Conservation (phyloP, 2,797 vertebrate species). For the Lycodopsis pacificus region DNA sequence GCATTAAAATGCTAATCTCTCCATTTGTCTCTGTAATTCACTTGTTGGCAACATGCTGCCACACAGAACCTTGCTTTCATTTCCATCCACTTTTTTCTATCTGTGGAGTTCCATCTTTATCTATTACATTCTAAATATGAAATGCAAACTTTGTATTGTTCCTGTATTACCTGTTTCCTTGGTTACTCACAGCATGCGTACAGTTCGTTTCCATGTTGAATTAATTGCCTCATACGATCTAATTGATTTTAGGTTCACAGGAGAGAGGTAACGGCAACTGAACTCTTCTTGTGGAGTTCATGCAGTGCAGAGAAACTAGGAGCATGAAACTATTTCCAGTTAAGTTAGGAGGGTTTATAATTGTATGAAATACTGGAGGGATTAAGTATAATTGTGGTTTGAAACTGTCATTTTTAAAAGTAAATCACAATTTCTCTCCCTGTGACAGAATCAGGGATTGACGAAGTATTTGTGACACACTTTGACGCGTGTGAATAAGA, state of each 20-base stretch:
- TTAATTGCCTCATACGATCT: conserved; percentile 16
- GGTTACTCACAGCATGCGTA: neutral
- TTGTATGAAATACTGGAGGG: neutral
- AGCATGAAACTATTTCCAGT: conserved; percentile 7
- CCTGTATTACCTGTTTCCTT: conserved; percentile 3
- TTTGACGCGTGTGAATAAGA: conserved; percentile 2
- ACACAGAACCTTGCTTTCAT: conserved; percentile 26
- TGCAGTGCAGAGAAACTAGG: neutral
- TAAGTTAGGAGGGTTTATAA: neutral
- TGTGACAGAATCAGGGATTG: neutral
- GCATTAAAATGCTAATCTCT: conserved; percentile 71
- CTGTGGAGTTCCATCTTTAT: conserved; percentile 5
- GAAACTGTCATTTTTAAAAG: conserved; percentile 8
- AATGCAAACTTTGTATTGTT: conserved; percentile 27
- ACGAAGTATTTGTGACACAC: conserved; percentile 17
- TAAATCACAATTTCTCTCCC: conserved; percentile 4
- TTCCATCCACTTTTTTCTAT: conserved; percentile 19
- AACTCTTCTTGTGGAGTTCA: neutral
- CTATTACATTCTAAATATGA: conserved; percentile 4
- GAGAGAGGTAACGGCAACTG: conserved; percentile 9
- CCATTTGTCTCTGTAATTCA: conserved; percentile 71
- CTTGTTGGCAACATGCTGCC: conserved; percentile 46
- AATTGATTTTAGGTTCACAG: conserved; percentile 23
- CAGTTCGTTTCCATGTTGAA: conserved; percentile 30
- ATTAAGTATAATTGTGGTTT: neutral